These are phyloP conservation scores for Pomacea maculata DNA, from an alignment of 1,140 invertebrate species.

Conservation along the genomic window DNA sequence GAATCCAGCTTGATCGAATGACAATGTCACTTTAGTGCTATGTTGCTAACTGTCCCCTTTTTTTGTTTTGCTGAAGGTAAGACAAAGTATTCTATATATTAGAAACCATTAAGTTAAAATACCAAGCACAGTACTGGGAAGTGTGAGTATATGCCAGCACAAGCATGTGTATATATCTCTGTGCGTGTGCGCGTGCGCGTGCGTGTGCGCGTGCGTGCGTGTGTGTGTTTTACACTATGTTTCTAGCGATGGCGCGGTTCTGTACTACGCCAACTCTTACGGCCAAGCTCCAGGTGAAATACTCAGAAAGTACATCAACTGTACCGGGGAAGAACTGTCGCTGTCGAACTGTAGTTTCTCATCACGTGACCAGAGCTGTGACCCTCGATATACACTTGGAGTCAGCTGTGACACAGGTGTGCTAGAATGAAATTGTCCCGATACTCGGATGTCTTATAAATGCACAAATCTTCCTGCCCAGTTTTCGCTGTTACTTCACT, in stretches of 20 bases:
- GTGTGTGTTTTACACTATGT: not conserved
- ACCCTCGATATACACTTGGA: not conserved
- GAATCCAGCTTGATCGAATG: too few species aligned
- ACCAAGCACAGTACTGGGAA: too few species aligned
- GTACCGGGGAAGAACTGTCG: not conserved
- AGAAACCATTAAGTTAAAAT: too few species aligned
- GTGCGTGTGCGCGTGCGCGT: not conserved
- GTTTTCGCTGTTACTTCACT: too few species aligned
- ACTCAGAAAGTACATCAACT: not conserved
- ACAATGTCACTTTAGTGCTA: not conserved
- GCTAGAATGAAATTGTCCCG: not conserved
- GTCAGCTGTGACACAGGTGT: conserved; percentile 7
- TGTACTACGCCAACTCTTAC: too few species aligned
- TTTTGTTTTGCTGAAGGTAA: too few species aligned
- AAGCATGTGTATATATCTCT: not conserved
- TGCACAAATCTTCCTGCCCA: too few species aligned
- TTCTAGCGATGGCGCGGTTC: not conserved
- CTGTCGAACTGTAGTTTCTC: not conserved
- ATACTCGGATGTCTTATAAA: not conserved
- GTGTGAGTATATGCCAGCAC: too few species aligned
- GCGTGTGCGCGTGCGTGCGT: not conserved
- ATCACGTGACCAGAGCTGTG: not conserved
- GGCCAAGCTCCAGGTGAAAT: too few species aligned
- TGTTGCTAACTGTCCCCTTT: not conserved
- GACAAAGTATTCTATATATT: too few species aligned